Percentiles rank a stretch among this genome's conserved stretches.
Evolutionary conservation across 2,888 invertebrate species (phyloP).

Genomic region (Cryptosula pallasiana): DNA sequence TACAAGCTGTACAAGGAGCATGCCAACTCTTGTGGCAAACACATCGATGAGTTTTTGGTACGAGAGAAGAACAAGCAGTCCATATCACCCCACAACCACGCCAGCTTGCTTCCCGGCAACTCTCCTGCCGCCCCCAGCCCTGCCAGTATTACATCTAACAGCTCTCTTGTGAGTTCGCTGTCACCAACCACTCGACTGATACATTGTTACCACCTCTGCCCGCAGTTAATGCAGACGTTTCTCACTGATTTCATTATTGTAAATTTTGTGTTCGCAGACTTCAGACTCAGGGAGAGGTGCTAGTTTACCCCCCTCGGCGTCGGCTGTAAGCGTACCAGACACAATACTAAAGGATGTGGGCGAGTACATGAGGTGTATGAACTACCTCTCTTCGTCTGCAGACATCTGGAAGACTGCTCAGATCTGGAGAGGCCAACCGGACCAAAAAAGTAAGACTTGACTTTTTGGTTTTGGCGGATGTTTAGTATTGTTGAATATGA

Average conservation of each 20-base stretch:
- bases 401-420: neutral
- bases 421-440: neutral
- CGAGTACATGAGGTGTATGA: constrained; percentile 10
- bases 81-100: neutral
- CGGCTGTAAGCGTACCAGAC: neutral
- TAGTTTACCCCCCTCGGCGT: neutral
- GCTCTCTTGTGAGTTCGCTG: neutral
- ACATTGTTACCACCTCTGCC: too few relatives aligned
- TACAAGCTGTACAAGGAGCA: constrained; percentile 5
- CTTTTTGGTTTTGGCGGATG: neutral
- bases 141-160: constrained; percentile 7
- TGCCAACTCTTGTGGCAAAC: neutral
- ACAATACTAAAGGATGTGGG: neutral
- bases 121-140: constrained; percentile 14
- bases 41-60: neutral
- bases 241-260: neutral
- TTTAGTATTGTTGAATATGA: neutral
- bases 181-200: too few relatives aligned
- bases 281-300: constrained; percentile 15
- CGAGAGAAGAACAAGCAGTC: neutral
- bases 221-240: too few relatives aligned
- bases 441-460: neutral
- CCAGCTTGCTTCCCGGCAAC: neutral
- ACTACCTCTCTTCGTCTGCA: neutral
- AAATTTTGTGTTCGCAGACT: neutral